Evolutionary conservation across 2,888 invertebrate genomes (phyloP), one percentile per base, ranked within the genome.

Genomic region (Drosophila ustulata): DNA sequence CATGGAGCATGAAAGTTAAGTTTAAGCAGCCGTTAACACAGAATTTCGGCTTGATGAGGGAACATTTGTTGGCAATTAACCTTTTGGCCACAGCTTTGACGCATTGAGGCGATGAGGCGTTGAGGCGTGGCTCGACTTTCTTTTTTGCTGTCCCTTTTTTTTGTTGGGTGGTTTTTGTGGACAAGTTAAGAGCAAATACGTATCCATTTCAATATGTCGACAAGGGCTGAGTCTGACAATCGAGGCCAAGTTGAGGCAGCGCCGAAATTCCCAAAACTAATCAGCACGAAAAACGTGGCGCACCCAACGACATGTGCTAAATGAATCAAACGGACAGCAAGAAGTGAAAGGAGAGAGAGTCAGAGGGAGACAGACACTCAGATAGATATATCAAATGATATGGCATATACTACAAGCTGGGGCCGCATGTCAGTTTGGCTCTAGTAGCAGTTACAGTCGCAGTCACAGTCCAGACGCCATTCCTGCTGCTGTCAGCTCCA

Each of bases 181-280:
- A 34, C 66, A 63, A 52, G 55, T 59, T 49, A 75, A 64, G 64
- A 46, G 61, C 64, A 69, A 55, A 30, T 34, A 34, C 70, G 56
- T 28, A 50, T 69, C 56, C 41, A 64, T 62, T 45, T 52, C 55
- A 45, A 56, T 50, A 25, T 26, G 56, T 43, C 18, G 28, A 30
- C 53, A 43, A 13, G 30, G 3, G 9, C 46, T 18, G 18, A 18
- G 52, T 47, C 69, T 62, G 77, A 62, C 70, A 57, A 62, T 64
- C 50, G 68, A 71, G 66, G 71, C 55, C 61, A 67, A 62, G 61
- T 72, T 64, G 56, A 71, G 61, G 39, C 45, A 41, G 39, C 25
- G 45, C 69, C 11, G 50, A 59, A 81, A 86, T 79, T 86, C 83
- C 83, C 83, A 86, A 81, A 83, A 79, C 87, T 83, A 83, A 83